Evolutionary conservation across 2,113 vertebrate genomes (phyloP).

Genomic region (Nanorana parkeri): DNA sequence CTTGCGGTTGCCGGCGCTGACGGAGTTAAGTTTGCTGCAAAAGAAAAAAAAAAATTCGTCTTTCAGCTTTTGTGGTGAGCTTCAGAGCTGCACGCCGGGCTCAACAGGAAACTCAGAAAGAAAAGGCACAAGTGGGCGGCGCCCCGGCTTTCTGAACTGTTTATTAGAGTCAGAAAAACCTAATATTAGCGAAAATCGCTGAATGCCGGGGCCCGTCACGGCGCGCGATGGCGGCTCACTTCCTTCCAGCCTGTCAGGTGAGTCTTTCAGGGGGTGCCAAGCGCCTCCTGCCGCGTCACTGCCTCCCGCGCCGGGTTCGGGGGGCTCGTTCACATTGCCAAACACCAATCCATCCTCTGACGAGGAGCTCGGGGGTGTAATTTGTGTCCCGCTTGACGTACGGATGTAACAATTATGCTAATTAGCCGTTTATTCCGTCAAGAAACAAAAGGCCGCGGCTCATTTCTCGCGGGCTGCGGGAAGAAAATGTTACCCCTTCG

Average conservation of each 20-base stretch:
- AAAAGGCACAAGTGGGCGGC: conserved; percentile 74
- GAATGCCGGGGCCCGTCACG: neutral
- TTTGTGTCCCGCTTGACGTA: no score
- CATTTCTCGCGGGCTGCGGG: no score
- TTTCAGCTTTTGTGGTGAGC: conserved; percentile 8
- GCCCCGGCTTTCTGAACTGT: conserved; percentile 75
- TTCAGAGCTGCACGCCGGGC: conserved; percentile 63
- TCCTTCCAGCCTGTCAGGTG: conserved; percentile 8
- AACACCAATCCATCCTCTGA: no score
- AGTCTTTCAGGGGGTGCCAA: neutral
- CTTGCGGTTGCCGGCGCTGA: no score
- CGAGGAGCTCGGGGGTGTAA: no score
- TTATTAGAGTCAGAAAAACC: conserved; percentile 61
- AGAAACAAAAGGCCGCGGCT: no score
- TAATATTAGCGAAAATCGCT: neutral
- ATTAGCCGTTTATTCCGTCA: no score
- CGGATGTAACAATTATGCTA: no score
- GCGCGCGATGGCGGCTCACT: no score
- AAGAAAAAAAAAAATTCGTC: neutral
- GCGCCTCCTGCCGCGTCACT: neutral
- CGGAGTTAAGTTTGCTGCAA: neutral
- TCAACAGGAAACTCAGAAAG: conserved; percentile 78
- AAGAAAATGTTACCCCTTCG: no score
- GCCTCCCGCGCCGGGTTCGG: neutral
- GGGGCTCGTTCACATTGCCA: conserved; percentile 59